Evolutionary conservation across 2,113 vertebrate species (phyloP).

Genomic region (Psammodynastes pulverulentus): DNA sequence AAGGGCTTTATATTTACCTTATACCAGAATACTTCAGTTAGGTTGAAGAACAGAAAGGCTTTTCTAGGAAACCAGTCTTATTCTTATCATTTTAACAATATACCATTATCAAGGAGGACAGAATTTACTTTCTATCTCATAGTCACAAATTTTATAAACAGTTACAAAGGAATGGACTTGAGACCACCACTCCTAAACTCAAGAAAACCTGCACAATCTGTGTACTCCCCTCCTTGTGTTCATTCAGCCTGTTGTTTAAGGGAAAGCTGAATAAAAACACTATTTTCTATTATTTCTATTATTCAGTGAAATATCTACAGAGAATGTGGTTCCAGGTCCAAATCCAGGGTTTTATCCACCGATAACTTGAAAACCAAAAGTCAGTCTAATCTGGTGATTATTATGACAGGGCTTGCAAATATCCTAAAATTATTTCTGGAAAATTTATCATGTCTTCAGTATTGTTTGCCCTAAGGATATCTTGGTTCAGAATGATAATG

Average conservation of each 20-base stretch:
- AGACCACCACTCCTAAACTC: not conserved
- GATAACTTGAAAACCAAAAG: not conserved
- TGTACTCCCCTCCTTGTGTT: not conserved
- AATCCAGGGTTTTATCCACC: not conserved
- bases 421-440: not conserved
- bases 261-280: not conserved
- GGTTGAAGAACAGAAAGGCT: not conserved
- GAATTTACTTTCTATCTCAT: not conserved
- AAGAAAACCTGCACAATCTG: not conserved
- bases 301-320: not conserved
- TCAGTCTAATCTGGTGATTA: not conserved
- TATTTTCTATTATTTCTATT: not conserved
- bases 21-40: not conserved
- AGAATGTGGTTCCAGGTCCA: not conserved
- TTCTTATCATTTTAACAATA: not conserved
- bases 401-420: not conserved
- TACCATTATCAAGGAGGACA: not conserved
- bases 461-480: not conserved
- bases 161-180: not conserved
- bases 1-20: not conserved
- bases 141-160: not conserved
- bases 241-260: not conserved
- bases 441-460: not conserved
- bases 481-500: not conserved
- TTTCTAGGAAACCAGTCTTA: not conserved